Conservation (phyloP, 2,113 vertebrate genomes). For the Solea senegalensis region DNA sequence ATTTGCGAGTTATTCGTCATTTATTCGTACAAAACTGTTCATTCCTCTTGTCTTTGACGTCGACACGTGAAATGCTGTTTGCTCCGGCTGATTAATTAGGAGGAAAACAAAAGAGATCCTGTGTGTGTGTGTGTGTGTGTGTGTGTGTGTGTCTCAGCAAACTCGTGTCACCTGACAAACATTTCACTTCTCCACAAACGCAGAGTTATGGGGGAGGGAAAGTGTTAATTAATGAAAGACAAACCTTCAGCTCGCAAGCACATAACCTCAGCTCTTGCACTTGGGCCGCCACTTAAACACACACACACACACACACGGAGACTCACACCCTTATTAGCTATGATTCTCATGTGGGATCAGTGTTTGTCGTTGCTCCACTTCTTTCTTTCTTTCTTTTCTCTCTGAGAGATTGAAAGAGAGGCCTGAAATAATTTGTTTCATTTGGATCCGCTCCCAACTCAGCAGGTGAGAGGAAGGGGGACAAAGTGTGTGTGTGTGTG, state of each 20-base stretch:
- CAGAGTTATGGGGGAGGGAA: constrained; percentile 81
- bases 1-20: too few species aligned
- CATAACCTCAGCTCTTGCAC: constrained; percentile 26
- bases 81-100: neutral
- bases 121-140: constrained; percentile 44
- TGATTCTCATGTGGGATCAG: constrained; percentile 79
- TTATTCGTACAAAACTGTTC: too few species aligned
- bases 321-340: constrained; percentile 82
- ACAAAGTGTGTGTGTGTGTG: neutral
- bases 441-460: constrained; percentile 83
- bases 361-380: constrained; percentile 56
- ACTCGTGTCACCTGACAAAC: constrained; percentile 81
- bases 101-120: constrained; percentile 12
- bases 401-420: constrained; percentile 60
- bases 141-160: constrained; percentile 64
- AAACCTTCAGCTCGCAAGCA: constrained; percentile 82
- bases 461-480: constrained; percentile 82
- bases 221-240: constrained; percentile 94
- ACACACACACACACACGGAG: constrained; percentile 37
- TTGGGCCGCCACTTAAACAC: constrained; percentile 29
- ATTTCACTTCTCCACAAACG: constrained; percentile 82
- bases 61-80: too few species aligned
- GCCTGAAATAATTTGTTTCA: constrained; percentile 87
- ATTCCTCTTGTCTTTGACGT: too few species aligned
- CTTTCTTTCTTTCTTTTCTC: constrained; percentile 22